Evolutionary conservation across 53 echinoderm and acorn worm species (phyloP).

Genomic region (Holothuria scabra): DNA sequence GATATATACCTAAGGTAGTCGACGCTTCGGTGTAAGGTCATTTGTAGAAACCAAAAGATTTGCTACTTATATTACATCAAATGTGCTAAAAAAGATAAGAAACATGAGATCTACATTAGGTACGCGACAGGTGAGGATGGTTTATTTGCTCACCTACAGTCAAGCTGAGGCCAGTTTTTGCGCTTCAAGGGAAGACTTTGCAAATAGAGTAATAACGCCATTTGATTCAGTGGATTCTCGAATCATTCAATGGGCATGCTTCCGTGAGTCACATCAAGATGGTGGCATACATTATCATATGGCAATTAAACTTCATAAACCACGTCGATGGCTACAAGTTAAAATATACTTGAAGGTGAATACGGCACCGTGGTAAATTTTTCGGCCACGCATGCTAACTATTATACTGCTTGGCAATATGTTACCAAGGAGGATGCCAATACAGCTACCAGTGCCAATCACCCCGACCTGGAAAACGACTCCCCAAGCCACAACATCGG

Average conservation of each 20-base stretch:
- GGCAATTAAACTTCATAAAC: neutral
- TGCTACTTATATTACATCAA: no score
- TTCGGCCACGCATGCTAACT: constrained; percentile 1
- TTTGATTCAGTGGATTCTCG: neutral
- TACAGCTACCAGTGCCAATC: neutral
- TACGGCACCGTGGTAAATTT: neutral
- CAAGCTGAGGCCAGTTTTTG: neutral
- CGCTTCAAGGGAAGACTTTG: neutral
- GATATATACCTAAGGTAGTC: no score
- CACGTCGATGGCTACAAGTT: neutral
- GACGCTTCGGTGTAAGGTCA: no score
- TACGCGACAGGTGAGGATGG: no score
- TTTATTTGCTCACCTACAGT: neutral
- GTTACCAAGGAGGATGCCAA: neutral
- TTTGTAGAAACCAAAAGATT: no score
- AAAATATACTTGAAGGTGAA: neutral
- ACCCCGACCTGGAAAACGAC: neutral
- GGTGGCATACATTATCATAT: constrained; percentile 1
- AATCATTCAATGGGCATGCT: constrained; percentile 1
- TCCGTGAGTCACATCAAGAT: neutral
- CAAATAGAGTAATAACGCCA: no score
- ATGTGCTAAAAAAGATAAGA: no score
- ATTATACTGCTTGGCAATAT: constrained; percentile 9
- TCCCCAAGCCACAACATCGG: neutral
- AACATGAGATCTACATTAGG: no score